Evolutionary conservation across 2,888 invertebrate genomes (phyloP).

Genomic region (Eupithecia pulchellata): DNA sequence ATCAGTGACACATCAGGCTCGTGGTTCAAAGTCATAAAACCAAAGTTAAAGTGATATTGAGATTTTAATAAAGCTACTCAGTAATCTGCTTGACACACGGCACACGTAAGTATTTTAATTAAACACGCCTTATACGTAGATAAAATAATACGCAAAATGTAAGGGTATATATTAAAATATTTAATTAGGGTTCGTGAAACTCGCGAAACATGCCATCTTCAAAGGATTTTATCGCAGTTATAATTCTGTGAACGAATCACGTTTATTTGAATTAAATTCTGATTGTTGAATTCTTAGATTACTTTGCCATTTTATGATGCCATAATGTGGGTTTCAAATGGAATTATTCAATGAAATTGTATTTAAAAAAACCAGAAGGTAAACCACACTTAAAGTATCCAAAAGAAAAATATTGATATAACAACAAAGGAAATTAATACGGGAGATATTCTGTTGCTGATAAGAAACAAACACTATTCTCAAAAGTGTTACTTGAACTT

Average conservation of each 20-base stretch:
- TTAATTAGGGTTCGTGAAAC: conserved; percentile 74
- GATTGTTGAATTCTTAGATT: conserved; percentile 3
- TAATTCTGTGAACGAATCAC: conserved; percentile 65
- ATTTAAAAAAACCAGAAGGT: neutral
- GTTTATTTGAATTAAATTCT: conserved; percentile 32
- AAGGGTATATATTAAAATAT: conserved; percentile 78
- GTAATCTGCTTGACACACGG: conserved; percentile 45
- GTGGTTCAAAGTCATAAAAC: conserved; percentile 16
- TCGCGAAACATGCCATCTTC: conserved; percentile 64
- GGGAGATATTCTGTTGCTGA: too few relatives aligned
- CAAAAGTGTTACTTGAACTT: neutral
- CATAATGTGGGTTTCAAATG: neutral
- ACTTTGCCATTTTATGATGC: neutral
- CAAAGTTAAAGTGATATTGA: conserved; percentile 13
- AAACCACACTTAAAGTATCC: neutral
- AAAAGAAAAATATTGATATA: neutral
- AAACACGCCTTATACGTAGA: conserved; percentile 57
- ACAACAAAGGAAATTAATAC: neutral
- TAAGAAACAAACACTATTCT: neutral
- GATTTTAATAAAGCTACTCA: conserved; percentile 41
- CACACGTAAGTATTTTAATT: conserved; percentile 55
- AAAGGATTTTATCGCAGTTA: conserved; percentile 61
- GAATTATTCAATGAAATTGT: neutral
- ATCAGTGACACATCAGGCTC: conserved; percentile 49
- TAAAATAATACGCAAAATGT: conserved; percentile 62